These are phyloP conservation scores for Tenthredo amoena DNA, from an alignment of 2,888 invertebrate species.

Conservation along the genomic window DNA sequence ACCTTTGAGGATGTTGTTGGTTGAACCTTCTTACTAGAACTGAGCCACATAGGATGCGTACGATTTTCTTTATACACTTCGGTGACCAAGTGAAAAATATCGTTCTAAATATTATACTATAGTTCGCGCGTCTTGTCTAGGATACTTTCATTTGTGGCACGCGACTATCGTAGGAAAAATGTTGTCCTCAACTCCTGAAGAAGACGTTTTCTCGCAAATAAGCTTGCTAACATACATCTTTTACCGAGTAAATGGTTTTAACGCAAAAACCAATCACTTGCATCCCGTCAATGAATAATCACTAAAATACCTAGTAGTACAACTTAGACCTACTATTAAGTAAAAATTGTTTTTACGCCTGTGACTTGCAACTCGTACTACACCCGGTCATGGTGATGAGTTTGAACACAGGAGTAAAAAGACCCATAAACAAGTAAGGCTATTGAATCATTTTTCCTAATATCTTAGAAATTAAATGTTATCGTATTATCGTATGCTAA, in stretches of 20 bases:
- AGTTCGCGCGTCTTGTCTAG: conserved; percentile 66
- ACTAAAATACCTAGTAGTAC: neutral
- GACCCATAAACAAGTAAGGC: no score
- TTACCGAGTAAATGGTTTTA: neutral
- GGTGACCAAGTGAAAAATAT: conserved; percentile 78
- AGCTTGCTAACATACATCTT: neutral
- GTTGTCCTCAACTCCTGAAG: conserved; percentile 65
- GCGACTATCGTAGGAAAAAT: conserved; percentile 73
- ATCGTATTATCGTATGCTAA: neutral
- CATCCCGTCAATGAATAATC: conserved; percentile 12
- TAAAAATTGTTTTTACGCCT: conserved; percentile 6
- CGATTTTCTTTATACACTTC: conserved; percentile 79
- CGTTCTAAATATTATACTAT: conserved; percentile 77
- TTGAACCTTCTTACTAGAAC: conserved; percentile 74
- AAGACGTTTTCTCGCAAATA: conserved; percentile 26
- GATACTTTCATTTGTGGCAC: conserved; percentile 78
- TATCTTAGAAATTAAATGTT: neutral
- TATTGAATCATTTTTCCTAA: no score
- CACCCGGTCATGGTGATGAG: neutral
- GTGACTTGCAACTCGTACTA: conserved; percentile 24
- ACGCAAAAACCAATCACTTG: neutral
- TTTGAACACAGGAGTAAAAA: conserved; percentile 36
- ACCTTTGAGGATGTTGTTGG: conserved; percentile 65
- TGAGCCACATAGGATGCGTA: conserved; percentile 76
- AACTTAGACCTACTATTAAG: neutral